Percentiles rank a stretch among this genome's conserved stretches.
phyloP scores from a whole-genome alignment of 2,888 invertebrate species.

The Ophraella communa region DNA sequence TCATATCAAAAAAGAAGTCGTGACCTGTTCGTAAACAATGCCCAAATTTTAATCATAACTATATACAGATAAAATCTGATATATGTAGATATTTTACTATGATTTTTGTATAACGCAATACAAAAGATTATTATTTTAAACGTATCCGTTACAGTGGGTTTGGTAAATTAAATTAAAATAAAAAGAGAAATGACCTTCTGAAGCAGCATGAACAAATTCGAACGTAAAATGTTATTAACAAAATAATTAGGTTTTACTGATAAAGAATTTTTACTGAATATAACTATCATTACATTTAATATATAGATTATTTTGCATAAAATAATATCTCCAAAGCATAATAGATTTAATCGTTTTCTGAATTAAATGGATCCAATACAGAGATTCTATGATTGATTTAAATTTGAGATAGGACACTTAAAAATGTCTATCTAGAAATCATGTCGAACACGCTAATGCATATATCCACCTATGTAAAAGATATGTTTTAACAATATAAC shows the following conservation, averaged over 20 bases:
- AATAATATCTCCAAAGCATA: too few species aligned
- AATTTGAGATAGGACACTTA: too few species aligned
- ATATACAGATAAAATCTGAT: constrained; percentile 18
- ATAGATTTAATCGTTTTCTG: too few species aligned
- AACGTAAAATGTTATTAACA: too few species aligned
- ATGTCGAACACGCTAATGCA: background rate
- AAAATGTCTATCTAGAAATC: background rate
- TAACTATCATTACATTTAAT: too few species aligned
- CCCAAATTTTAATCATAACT: constrained; percentile 17
- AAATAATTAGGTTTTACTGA: too few species aligned
- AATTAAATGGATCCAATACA: too few species aligned
- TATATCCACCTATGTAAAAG: background rate
- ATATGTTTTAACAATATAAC: background rate
- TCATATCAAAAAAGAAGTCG: background rate
- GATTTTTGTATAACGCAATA: constrained; percentile 10
- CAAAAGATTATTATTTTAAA: constrained; percentile 22
- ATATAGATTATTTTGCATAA: too few species aligned
- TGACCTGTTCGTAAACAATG: constrained; percentile 5
- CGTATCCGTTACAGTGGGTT: constrained; percentile 6
- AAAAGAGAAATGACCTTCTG: constrained; percentile 5
- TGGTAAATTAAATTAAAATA: constrained; percentile 17
- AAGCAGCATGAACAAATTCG: background rate
- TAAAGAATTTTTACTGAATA: too few species aligned
- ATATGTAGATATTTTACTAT: constrained; percentile 12
- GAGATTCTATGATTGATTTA: too few species aligned